Conservation (phyloP, 23 tunicate genomes). For the Botrylloides violaceus region DNA sequence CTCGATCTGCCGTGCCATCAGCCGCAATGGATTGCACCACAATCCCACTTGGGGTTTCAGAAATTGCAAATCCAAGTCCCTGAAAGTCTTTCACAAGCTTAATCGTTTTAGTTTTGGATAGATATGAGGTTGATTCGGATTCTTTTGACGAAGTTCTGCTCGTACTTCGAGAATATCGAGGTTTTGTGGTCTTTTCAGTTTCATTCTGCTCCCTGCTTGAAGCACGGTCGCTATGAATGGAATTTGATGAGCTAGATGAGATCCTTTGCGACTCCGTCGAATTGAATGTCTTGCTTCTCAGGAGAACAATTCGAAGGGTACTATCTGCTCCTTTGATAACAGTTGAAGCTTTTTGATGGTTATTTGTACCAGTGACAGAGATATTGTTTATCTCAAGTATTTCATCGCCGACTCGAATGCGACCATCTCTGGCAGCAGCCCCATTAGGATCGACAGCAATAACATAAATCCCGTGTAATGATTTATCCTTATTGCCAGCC, state of each 20-base stretch:
- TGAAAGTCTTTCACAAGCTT: slow-evolving; percentile 94
- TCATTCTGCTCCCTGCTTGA: neutral
- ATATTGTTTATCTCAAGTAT: slow-evolving; percentile 66
- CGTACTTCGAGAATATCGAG: neutral
- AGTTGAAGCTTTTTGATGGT: slow-evolving; percentile 58
- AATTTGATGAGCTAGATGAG: neutral
- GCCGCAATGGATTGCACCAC: slow-evolving; percentile 59
- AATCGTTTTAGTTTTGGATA: slow-evolving; percentile 34
- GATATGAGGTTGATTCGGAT: slow-evolving; percentile 21
- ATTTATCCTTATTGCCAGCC: slow-evolving; percentile 88
- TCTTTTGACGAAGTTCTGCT: slow-evolving; percentile 26
- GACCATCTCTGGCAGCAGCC: slow-evolving; percentile 75
- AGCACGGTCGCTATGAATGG: neutral
- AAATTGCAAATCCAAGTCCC: slow-evolving; percentile 78
- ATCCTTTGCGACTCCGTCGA: neutral
- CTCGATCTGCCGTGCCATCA: slow-evolving; percentile 87
- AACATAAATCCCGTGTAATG: slow-evolving; percentile 42
- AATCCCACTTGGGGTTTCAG: slow-evolving; percentile 59
- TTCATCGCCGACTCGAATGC: slow-evolving; percentile 80
- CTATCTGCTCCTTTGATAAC: slow-evolving; percentile 43
- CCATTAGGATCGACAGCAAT: slow-evolving; percentile 85
- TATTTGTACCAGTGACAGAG: slow-evolving; percentile 40
- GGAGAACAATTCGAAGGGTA: slow-evolving; percentile 2
- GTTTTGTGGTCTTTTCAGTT: neutral
- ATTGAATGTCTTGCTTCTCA: slow-evolving; percentile 2